A percentile compares a stretch with the other conserved stretches of the same genome.
phyloP scores from a whole-genome alignment of 2,797 vertebrate species.

The Aythya fuligula region DNA sequence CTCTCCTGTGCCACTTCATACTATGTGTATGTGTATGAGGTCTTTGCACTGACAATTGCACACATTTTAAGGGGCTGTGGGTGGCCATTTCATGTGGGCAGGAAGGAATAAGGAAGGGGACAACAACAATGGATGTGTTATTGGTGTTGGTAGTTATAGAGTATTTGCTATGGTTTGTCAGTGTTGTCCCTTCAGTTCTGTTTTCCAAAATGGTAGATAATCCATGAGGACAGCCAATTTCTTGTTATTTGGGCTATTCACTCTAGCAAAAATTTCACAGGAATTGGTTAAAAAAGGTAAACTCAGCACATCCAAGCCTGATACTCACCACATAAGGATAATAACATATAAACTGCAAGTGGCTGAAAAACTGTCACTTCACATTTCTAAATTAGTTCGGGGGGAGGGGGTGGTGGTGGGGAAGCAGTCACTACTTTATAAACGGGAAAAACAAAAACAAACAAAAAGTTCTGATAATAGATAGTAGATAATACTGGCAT shows the following conservation, averaged over 20 bases:
- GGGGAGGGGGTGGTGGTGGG: too few relatives aligned
- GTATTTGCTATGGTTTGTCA: background rate
- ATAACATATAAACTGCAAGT: background rate
- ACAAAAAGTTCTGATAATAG: too few relatives aligned
- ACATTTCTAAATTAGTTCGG: background rate
- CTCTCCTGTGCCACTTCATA: background rate
- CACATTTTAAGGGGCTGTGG: background rate
- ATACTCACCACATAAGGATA: background rate
- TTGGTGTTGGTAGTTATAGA: accelerated
- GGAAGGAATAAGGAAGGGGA: background rate
- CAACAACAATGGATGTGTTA: background rate
- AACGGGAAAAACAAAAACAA: accelerated
- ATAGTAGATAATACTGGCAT: accelerated
- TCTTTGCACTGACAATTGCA: background rate
- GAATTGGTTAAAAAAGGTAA: background rate
- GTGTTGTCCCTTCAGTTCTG: background rate
- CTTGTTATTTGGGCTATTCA: background rate
- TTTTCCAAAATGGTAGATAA: background rate
- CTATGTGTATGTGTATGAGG: background rate
- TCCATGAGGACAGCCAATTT: background rate
- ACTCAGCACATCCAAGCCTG: too few relatives aligned
- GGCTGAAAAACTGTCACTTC: background rate
- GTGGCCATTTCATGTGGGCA: accelerated
- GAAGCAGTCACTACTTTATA: background rate
- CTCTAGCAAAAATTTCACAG: background rate